phyloP scores from a whole-genome alignment of 2,888 invertebrate species.

The Luperina testacea region DNA sequence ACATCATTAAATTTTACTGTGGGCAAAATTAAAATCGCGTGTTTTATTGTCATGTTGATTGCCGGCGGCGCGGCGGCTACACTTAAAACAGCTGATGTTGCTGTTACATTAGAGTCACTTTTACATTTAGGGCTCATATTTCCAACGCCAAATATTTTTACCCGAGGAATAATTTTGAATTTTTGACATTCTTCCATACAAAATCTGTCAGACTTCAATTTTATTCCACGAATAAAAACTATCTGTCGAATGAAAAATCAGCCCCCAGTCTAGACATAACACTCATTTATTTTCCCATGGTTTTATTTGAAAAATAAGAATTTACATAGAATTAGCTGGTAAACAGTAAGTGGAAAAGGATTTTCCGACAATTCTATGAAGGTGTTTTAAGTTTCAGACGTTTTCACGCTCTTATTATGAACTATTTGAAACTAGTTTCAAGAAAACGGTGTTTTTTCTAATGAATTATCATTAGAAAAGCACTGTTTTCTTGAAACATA shows the following conservation, averaged over 20 bases:
- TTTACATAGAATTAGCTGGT: not conserved
- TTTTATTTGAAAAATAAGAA: not conserved
- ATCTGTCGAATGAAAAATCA: too few relatives aligned
- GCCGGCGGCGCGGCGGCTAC: conserved; percentile 26
- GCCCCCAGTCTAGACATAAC: conserved; percentile 1
- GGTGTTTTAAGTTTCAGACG: not conserved
- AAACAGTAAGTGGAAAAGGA: not conserved
- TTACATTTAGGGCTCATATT: not conserved
- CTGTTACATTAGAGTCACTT: conserved; percentile 21
- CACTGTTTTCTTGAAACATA: not conserved
- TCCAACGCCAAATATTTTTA: too few relatives aligned
- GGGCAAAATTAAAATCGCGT: conserved; percentile 69
- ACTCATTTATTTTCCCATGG: not conserved
- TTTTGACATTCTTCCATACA: too few relatives aligned
- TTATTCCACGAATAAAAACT: too few relatives aligned
- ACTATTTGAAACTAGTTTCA: not conserved
- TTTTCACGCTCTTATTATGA: not conserved
- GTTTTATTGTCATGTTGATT: conserved; percentile 56
- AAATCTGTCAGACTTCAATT: too few relatives aligned
- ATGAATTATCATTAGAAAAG: not conserved
- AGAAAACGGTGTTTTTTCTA: too few relatives aligned
- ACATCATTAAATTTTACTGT: conserved; percentile 72
- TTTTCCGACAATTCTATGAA: not conserved
- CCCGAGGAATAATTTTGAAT: too few relatives aligned
- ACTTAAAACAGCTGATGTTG: conserved; percentile 39